Base-by-base conservation (phyloP, 2,888 invertebrate genomes). In the Dasysyrphus tricinctus region DNA sequence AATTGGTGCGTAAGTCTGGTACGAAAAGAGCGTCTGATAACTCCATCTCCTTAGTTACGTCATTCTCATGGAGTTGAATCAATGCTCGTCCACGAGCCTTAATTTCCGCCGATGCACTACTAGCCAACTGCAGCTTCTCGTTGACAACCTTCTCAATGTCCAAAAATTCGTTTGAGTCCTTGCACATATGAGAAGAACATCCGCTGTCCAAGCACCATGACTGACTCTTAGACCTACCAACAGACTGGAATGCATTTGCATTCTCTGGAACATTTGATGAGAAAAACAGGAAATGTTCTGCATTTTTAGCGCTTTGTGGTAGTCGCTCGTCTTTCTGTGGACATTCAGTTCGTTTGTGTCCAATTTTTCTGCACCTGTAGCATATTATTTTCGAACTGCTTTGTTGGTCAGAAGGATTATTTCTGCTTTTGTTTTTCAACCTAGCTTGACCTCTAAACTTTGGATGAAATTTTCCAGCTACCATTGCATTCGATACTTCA, bases 41-140 rank as follows among this genome's bases (percentile, higher is more conserved):
- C n/a, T n/a, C n/a, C n/a, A n/a, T n/a, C n/a, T n/a, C n/a, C n/a
- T n/a, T n/a, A n/a, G n/a, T n/a, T n/a, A n/a, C n/a, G n/a, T n/a
- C n/a, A n/a, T n/a, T n/a, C n/a, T n/a, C n/a, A n/a, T n/a, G n/a
- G n/a, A n/a, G n/a, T n/a, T n/a, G n/a, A 32, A 73, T 12, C 56
- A 19, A 9, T 56, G 12, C 72, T 47, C 34, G 24, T 16, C 56
- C 32, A 19, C 69, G 54, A 3, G 69, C 69, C 12, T 39, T 69
- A 24, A 70, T 70, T 7, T 70, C 54, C 8, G 70, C 29, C 42
- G 56, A 70, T 14, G 70, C 54, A 14, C 54, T 54, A 24, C 56
- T 70, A 1, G 69, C 69, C 42, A 70, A 34, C 11, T 42, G 14
- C 29, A 70, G 54, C n/a, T 69, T 69, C 32, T 54, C 32, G 5